phyloP scores from a whole-genome alignment of 2,113 vertebrate genomes.

The Drymodes brunneopygia region DNA sequence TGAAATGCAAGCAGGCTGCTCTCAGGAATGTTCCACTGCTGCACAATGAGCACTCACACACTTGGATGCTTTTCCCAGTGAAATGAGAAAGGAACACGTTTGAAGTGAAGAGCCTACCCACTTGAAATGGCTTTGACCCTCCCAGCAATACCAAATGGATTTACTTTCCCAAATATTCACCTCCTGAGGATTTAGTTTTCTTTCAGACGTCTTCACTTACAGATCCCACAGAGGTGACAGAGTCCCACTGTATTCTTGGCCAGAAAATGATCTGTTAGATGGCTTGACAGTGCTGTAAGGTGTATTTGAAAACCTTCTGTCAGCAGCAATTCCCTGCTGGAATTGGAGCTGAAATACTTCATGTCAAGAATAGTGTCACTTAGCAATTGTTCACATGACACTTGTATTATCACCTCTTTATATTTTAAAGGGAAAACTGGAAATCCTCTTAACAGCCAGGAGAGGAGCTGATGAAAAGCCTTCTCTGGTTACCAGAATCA shows the following conservation, averaged over 20 bases:
- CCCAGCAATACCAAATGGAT: background rate
- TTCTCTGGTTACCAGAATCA: slow-evolving; percentile 23
- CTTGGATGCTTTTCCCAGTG: background rate
- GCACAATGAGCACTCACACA: background rate
- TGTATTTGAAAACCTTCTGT: slow-evolving; percentile 7
- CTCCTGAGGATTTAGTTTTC: background rate
- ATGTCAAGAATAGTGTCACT: slow-evolving; percentile 37
- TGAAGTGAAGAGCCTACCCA: background rate
- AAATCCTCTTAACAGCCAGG: slow-evolving; percentile 39
- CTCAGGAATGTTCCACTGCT: background rate
- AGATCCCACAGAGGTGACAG: background rate
- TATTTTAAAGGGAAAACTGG: background rate
- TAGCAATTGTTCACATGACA: slow-evolving; percentile 36
- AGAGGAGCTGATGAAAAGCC: slow-evolving; percentile 39
- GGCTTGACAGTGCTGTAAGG: background rate
- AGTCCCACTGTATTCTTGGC: background rate
- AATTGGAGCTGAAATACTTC: slow-evolving; percentile 15
- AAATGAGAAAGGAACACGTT: background rate
- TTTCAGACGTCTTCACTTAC: background rate
- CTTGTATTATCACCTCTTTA: background rate
- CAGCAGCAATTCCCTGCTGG: background rate
- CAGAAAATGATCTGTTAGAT: slow-evolving; percentile 19
- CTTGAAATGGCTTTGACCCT: background rate
- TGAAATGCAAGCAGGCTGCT: background rate
- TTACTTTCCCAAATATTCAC: background rate